Percentiles rank a stretch among this genome's conserved stretches.
Evolutionary conservation across 2,113 vertebrate species (phyloP).

Genomic region (Melanotaenia duboulayi): DNA sequence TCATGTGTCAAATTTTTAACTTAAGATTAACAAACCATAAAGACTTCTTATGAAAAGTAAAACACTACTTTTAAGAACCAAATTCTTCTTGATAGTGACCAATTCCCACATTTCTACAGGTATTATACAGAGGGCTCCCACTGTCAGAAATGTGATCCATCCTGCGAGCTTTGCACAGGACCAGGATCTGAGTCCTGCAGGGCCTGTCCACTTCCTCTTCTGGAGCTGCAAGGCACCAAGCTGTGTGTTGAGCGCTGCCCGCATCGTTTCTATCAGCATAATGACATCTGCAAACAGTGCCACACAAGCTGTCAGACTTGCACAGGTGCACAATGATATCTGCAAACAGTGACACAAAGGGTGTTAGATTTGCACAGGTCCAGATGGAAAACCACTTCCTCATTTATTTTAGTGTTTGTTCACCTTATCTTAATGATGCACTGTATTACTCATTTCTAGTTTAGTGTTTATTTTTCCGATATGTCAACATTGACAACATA

Average conservation of each 20-base stretch:
- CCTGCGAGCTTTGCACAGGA: slow-evolving; percentile 71
- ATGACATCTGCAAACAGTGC: slow-evolving; percentile 66
- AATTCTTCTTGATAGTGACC: not conserved
- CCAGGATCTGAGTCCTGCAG: slow-evolving; percentile 75
- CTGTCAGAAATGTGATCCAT: slow-evolving; percentile 79
- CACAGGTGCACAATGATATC: slow-evolving; percentile 71
- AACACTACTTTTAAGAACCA: not conserved
- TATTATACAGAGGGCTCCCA: slow-evolving; percentile 70
- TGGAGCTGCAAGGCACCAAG: slow-evolving; percentile 77
- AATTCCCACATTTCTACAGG: slow-evolving; percentile 35
- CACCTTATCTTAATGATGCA: too few relatives aligned
- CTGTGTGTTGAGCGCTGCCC: slow-evolving; percentile 77
- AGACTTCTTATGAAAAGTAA: not conserved
- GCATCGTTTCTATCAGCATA: slow-evolving; percentile 67
- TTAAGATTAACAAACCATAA: not conserved
- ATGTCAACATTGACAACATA: slow-evolving; percentile 6
- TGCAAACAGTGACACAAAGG: slow-evolving; percentile 78
- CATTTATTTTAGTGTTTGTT: not conserved
- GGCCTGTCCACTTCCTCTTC: slow-evolving; percentile 57
- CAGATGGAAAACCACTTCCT: too few relatives aligned
- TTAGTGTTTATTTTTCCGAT: not conserved
- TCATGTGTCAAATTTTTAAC: not conserved
- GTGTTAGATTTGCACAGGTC: slow-evolving; percentile 84
- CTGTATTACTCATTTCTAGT: not conserved
- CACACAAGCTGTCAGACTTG: slow-evolving; percentile 83